Conservation (phyloP, 1,140 invertebrate species). For the Hormaphis cornu region DNA sequence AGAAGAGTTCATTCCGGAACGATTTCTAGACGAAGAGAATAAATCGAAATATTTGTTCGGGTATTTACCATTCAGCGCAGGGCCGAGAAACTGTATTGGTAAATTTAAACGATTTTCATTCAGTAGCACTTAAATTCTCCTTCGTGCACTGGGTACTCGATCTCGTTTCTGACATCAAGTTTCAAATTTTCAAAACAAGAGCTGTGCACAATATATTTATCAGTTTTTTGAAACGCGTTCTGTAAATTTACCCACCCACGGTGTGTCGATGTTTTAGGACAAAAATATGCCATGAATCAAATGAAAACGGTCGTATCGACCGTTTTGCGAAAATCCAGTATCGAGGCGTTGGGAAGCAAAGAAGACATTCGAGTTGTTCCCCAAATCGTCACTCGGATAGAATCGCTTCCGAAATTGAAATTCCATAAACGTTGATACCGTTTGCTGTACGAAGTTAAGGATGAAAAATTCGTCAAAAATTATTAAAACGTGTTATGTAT, state of each 20-base stretch:
- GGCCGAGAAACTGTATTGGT: slow-evolving; percentile 66
- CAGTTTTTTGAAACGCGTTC: too few species aligned
- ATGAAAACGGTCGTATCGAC: slow-evolving; percentile 47
- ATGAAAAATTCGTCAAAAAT: too few species aligned
- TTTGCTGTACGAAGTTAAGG: too few species aligned
- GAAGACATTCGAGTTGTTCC: background rate
- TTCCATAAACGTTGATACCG: too few species aligned
- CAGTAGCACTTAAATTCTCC: background rate
- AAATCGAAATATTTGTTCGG: slow-evolving; percentile 45
- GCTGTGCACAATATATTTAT: too few species aligned
- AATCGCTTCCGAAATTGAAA: background rate
- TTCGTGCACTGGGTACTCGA: too few species aligned
- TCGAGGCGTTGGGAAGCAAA: slow-evolving; percentile 40
- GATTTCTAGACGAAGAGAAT: slow-evolving; percentile 35
- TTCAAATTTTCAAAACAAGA: too few species aligned
- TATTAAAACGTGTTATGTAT: too few species aligned
- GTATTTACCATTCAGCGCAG: slow-evolving; percentile 66
- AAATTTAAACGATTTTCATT: slow-evolving; percentile 33
- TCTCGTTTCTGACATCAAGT: too few species aligned
- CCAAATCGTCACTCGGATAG: background rate
- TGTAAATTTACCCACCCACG: too few species aligned
- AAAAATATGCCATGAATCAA: slow-evolving; percentile 51
- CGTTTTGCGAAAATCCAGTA: slow-evolving; percentile 49
- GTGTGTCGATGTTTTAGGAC: slow-evolving; percentile 43
- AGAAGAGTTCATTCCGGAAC: slow-evolving; percentile 33